Evolutionary conservation across 2,113 vertebrate genomes (phyloP), one percentile per base, ranked within the genome.

Genomic region (Coreoperca whiteheadi): DNA sequence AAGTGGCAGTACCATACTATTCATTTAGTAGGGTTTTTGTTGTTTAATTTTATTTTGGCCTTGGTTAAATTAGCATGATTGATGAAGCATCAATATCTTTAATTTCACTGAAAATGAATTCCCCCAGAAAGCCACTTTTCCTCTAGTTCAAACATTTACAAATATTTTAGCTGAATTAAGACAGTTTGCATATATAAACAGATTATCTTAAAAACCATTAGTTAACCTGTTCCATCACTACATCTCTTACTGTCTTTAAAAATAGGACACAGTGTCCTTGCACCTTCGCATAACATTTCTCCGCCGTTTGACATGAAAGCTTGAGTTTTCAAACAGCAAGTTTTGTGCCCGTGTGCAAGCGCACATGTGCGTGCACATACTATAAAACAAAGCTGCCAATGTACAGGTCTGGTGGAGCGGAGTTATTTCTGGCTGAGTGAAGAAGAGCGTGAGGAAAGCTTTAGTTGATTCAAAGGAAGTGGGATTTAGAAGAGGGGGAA

Each of bases 361-460:
- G 41, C 21, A 14, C 14, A n/a, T 53, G 59, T 64, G 57, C n/a
- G 54, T 82, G 86, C 50, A 78, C 60, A 39, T 65, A 67, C 67
- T 63, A 79, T 76, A 83, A 91, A 91, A 92, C 85, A 91, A 75
- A 83, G 79, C 77, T 66, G 54, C 71, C 69, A 80, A 85, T 84
- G 75, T 79, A 86, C 65, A 90, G 69, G 92, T 86, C 69, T 84
- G 67, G 23, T 74, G 63, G 66, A 65, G 83, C 63, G 0, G 71
- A 87, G 91, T 84, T 93, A 93, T 92, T 93, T 92, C 80, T 88
- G 87, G 78, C 85, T 77, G 87, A 86, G 77, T 48, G 87, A 84
- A 87, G 77, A 90, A 82, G 69, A 81, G 72, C 87, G 76, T 56
- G 86, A 84, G 74, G 63, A 85, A 83, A 85, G 83, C 75, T 77